phyloP scores from a whole-genome alignment of 1,140 invertebrate genomes.

The Schmidtea mediterranea region DNA sequence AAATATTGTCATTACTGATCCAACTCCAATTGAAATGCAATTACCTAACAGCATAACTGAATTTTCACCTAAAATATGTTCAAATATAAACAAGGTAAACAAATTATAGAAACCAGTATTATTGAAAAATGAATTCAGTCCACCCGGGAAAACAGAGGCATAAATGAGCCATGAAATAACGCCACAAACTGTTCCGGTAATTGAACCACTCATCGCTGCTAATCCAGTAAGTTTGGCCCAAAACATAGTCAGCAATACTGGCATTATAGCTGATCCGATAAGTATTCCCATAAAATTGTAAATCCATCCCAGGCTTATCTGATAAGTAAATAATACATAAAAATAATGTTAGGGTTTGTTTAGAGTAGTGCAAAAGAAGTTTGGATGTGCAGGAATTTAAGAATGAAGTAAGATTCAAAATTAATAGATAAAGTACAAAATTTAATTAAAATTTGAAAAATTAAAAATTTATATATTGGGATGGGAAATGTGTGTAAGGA shows the following conservation, averaged over 20 bases:
- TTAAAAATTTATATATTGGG: too few species aligned
- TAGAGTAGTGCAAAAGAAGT: too few species aligned
- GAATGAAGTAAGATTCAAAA: too few species aligned
- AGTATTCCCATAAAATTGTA: slow-evolving; percentile 27
- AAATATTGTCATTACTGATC: slow-evolving; percentile 18
- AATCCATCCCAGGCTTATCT: slow-evolving; percentile 22
- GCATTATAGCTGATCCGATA: slow-evolving; percentile 26
- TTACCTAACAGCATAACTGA: slow-evolving; percentile 25
- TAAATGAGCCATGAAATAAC: slow-evolving; percentile 20
- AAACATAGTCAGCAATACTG: slow-evolving; percentile 21
- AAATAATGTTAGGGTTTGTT: too few species aligned
- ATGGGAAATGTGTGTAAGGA: too few species aligned
- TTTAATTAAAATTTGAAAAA: too few species aligned
- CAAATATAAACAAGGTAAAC: background rate
- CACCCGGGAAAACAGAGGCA: slow-evolving; percentile 17
- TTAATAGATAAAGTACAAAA: too few species aligned
- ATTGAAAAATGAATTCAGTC: slow-evolving; percentile 17
- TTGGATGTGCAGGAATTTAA: too few species aligned
- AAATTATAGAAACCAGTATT: slow-evolving; percentile 17
- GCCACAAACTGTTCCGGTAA: slow-evolving; percentile 18
- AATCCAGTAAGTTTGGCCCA: slow-evolving; percentile 21
- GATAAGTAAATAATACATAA: slow-evolving; percentile 5
- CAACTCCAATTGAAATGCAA: slow-evolving; percentile 18
- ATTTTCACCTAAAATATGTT: slow-evolving; percentile 11
- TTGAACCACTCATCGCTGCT: slow-evolving; percentile 20